Base-by-base conservation (phyloP, 2,113 vertebrate species). In the Ageneiosus marmoratus region DNA sequence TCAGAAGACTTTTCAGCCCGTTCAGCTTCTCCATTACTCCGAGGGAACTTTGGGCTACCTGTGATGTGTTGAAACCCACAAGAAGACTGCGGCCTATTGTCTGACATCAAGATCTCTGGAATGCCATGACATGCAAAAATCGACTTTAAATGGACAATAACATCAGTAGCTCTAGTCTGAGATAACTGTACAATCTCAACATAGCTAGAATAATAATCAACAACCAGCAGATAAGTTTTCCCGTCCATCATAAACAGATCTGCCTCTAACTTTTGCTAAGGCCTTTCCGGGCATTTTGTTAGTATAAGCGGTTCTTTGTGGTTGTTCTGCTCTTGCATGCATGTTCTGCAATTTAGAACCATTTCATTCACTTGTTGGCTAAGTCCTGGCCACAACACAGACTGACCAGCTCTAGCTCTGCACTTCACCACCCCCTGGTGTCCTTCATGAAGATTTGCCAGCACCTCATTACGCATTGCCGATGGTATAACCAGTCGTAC, bases 271-370 rank as follows among this genome's bases (percentile, higher is more conserved):
- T 4, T 62, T 27, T 15, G 9, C 58, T n/a, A 62, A 0, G 27
- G 11, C 1, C n/a, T 4, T 3, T 11, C 27, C 0, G n/a, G n/a
- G 5, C 10, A 27, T 3, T 29, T n/a, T 20, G n/a, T 5, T 4
- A 11, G n/a, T 1, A 29, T 62, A 0, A 62, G 16, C 6, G 27
- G 27, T 11, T 62, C 58, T 1, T 1, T 27, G n/a, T 29, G 22
- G 27, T 62, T 27, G 12, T 1, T 3, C 0, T 12, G 5, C 12
- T 62, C 56, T n/a, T 58, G 22, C 7, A 11, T 2, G 12, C 58
- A 62, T 13, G 58, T 27, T n/a, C 9, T 60, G 12, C 58, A 62
- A 2, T 15, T 62, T 0, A 29, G 4, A 4, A 29, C 58, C 11
- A 27, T 6, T 6, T 62, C 58, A 7, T 24, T 24, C 7, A 56